phyloP scores from a whole-genome alignment of 2,888 invertebrate species.

The Agonum fuliginosum region DNA sequence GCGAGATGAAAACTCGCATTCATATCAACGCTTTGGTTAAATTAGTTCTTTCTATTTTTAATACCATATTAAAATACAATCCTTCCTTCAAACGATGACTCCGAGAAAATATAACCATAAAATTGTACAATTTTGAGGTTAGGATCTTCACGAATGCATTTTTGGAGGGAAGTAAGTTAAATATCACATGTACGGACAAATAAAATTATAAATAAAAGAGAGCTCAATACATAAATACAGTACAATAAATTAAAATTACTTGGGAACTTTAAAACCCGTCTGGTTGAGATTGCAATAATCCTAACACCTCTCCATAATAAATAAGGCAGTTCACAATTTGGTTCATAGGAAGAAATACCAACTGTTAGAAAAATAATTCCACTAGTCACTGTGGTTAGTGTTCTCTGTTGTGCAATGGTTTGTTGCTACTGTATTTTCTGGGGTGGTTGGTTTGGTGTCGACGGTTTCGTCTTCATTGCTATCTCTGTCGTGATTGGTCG shows the following conservation, averaged over 20 bases:
- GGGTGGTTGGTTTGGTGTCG: constrained; percentile 34
- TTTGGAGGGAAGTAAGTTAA: constrained; percentile 26
- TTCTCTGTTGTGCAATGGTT: constrained; percentile 52
- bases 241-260: constrained; percentile 55
- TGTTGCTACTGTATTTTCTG: constrained; percentile 6
- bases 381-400: constrained; percentile 51
- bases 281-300: constrained; percentile 39
- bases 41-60: constrained; percentile 66
- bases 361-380: constrained; percentile 33
- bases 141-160: neutral
- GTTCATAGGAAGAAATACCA: neutral
- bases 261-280: constrained; percentile 51
- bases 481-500: constrained; percentile 56
- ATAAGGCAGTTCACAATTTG: constrained; percentile 18
- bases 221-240: constrained; percentile 58
- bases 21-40: constrained; percentile 65
- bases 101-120: neutral
- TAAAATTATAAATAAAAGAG: constrained; percentile 57
- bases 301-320: constrained; percentile 3
- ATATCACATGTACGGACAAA: constrained; percentile 56
- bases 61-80: constrained; percentile 69
- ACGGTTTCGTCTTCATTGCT: constrained; percentile 2
- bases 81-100: constrained; percentile 52
- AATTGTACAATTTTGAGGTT: too few species aligned
- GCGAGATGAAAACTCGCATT: constrained; percentile 17